Evolutionary conservation across 2,888 invertebrate species (phyloP).

Genomic region (Dicycla oo): DNA sequence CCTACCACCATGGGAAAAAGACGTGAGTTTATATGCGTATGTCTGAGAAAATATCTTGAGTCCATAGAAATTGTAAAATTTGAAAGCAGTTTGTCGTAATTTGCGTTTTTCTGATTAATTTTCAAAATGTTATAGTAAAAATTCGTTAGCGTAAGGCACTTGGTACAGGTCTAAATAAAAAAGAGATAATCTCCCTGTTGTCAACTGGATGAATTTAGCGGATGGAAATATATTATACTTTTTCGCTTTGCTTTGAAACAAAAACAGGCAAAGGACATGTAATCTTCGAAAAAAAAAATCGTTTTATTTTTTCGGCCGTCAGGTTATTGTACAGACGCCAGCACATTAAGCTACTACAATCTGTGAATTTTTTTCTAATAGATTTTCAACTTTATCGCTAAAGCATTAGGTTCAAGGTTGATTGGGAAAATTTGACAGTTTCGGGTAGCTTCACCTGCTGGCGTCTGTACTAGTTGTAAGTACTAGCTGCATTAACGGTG

Average conservation of each 20-base stretch:
- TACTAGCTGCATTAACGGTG: neutral
- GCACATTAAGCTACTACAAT: too few species aligned
- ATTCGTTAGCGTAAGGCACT: neutral
- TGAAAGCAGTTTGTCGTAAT: neutral
- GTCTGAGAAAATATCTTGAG: neutral
- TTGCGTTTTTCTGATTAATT: neutral
- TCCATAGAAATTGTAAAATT: neutral
- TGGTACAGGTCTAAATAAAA: neutral
- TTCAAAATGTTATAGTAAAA: neutral
- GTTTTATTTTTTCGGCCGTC: neutral
- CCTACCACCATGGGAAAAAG: neutral
- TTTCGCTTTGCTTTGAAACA: conserved; percentile 2
- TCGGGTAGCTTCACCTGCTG: too few species aligned
- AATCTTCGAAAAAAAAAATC: neutral
- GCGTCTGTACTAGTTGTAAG: too few species aligned
- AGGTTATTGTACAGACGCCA: too few species aligned
- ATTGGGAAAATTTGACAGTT: too few species aligned
- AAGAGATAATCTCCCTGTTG: conserved; percentile 6
- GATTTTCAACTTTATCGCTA: too few species aligned
- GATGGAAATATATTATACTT: conserved; percentile 8
- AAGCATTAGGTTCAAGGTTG: too few species aligned
- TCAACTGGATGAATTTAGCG: neutral
- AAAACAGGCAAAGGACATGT: neutral
- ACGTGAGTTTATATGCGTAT: too few species aligned
- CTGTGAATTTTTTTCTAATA: too few species aligned